These are phyloP conservation scores for Okapia johnstoni DNA, from an alignment of 2,113 vertebrate genomes.

Conservation along the genomic window DNA sequence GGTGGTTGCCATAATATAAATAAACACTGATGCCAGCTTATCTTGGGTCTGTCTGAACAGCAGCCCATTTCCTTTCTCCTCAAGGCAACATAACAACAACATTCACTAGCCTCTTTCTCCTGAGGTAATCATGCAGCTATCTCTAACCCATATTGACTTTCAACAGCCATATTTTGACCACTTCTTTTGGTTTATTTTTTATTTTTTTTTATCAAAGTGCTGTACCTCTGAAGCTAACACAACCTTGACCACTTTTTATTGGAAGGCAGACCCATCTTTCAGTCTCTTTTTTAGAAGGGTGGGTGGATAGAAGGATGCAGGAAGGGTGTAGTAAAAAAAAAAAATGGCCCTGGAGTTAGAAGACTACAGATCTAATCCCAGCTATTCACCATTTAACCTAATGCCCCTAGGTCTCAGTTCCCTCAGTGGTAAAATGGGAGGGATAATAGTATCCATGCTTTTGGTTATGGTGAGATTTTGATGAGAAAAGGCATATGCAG, in stretches of 20 bases:
- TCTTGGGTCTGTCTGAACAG: slow-evolving; percentile 24
- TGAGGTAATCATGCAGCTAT: neutral
- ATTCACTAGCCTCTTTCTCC: neutral
- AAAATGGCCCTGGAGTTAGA: neutral
- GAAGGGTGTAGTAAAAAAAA: neutral
- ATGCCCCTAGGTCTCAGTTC: neutral
- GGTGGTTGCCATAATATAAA: neutral
- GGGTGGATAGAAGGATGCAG: neutral
- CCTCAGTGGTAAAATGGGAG: neutral
- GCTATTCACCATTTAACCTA: neutral
- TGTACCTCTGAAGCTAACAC: neutral
- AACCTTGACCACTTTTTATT: neutral
- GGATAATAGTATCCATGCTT: neutral
- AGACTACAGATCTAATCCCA: neutral
- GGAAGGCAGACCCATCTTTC: neutral
- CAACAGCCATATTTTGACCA: neutral
- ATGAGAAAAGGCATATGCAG: neutral
- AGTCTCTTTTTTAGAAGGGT: neutral
- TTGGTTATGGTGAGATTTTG: neutral
- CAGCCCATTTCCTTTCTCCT: slow-evolving; percentile 33
- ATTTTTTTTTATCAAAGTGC: neutral
- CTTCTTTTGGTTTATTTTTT: neutral
- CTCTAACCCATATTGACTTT: neutral
- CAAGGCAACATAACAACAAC: neutral
- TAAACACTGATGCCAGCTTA: slow-evolving; percentile 9